A percentile compares a stretch with the other conserved stretches of the same genome.
Evolutionary conservation across 2,797 vertebrate genomes (phyloP).

Genomic region (Xiphorhynchus erythropygius): DNA sequence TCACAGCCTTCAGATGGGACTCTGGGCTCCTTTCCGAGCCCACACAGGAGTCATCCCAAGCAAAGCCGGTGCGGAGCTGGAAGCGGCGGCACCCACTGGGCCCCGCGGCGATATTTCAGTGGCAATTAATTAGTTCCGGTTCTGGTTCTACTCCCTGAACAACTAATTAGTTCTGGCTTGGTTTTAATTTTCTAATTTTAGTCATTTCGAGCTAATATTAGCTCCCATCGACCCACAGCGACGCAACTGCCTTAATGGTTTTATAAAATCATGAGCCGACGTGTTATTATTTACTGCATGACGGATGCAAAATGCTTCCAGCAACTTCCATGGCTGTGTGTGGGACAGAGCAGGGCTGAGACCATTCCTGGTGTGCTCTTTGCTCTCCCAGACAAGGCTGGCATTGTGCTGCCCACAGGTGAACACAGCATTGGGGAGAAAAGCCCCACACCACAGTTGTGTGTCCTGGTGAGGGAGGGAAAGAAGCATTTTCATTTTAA

Average conservation of each 20-base stretch:
- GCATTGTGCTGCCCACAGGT: rapidly evolving
- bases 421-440: rapidly evolving
- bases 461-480: background rate
- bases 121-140: slow-evolving; percentile 63
- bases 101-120: background rate
- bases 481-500: background rate
- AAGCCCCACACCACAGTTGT: background rate
- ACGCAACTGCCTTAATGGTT: background rate
- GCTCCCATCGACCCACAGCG: background rate
- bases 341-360: background rate
- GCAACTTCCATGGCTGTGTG: background rate
- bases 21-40: background rate
- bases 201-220: slow-evolving; percentile 51
- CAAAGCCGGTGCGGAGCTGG: background rate
- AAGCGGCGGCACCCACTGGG: background rate
- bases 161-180: slow-evolving; percentile 50
- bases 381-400: background rate
- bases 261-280: background rate
- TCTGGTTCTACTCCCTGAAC: slow-evolving; percentile 54
- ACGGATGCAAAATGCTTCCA: background rate
- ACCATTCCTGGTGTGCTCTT: background rate
- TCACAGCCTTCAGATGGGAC: slow-evolving; percentile 7
- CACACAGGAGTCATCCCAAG: background rate
- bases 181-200: slow-evolving; percentile 61
- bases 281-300: background rate